Base-by-base conservation (phyloP, 2,113 vertebrate genomes). In the Lichenostomus cassidix region DNA sequence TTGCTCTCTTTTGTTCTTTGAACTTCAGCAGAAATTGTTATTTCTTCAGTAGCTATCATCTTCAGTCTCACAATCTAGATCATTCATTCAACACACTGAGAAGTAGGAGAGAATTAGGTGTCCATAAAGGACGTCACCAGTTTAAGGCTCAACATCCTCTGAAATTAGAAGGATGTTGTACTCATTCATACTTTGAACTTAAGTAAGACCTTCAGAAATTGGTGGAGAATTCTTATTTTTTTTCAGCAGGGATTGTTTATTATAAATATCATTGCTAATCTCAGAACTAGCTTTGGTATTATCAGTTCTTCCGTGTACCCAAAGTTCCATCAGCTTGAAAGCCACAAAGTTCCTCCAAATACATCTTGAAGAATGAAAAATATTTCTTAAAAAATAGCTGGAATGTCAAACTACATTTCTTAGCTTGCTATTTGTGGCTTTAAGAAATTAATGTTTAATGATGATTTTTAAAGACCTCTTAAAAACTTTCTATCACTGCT, bases 371-470 rank as follows among this genome's bases (percentile, higher is more conserved):
- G 86, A 56, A 94, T 81, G 59, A 91, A 81, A 94, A 97, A 33
- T 83, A 92, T 94, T 91, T 94, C 75, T 86, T 83, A 59, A 88
- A 93, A 94, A 91, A 47, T 67, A 91, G 81, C 37, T 95, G 87
- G 87, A 94, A 90, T 94, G 81, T 71, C 23, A 67, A 62, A 73
- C n/a, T 95, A 41, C 65, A 52, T 93, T 95, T 96, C 73, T 96
- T 52, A 65, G 56, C 15, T 63, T 91, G 44, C 70, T 88, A 2
- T 91, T 95, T 94, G 68, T 93, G 93, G 85, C 83, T 92, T 95
- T 80, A 59, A 92, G 82, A 86, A 94, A 74, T 74, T 52, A 37
- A 44, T 55, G 49, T 67, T 95, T 80, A 69, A 55, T 46, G 46
- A 55, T 68, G 25, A 28, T 80, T 90, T 93, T 95, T 90, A 47